Evolutionary conservation across 1,140 invertebrate species (phyloP).

Genomic region (Drosophila azteca): DNA sequence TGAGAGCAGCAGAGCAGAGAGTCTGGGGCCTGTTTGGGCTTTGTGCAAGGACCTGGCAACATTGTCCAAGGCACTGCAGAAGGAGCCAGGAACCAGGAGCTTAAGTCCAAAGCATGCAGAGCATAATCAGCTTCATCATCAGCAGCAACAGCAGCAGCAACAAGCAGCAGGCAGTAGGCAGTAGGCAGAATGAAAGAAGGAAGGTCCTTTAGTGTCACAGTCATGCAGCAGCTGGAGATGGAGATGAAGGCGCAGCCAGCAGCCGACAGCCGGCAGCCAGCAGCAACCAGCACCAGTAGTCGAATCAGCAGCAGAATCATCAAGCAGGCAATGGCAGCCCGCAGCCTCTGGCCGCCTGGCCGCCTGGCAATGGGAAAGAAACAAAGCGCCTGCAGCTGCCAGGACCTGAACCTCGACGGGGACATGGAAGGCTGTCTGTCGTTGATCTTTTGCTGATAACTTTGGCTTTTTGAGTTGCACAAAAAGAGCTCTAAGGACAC

Average conservation of each 20-base stretch:
- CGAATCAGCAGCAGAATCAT: conserved; percentile 36
- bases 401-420: conserved; percentile 36
- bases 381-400: conserved; percentile 66
- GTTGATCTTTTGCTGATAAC: conserved; percentile 81
- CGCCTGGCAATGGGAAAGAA: conserved; percentile 50
- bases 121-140: conserved; percentile 80
- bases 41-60: conserved; percentile 58
- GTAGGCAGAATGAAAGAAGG: conserved; percentile 60
- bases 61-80: conserved; percentile 64
- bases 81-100: conserved; percentile 29
- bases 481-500: conserved; percentile 20
- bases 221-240: conserved; percentile 31
- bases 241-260: conserved; percentile 15
- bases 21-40: conserved; percentile 9
- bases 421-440: conserved; percentile 37
- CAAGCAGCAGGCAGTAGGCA: conserved; percentile 41
- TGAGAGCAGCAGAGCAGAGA: conserved; percentile 21
- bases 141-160: conserved; percentile 56
- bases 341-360: conserved; percentile 31
- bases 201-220: conserved; percentile 77
- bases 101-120: conserved; percentile 68
- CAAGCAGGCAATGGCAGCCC: conserved; percentile 38
- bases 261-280: no score
- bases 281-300: conserved; percentile 15
- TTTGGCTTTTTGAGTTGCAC: conserved; percentile 68